Evolutionary conservation across 2,797 vertebrate species (phyloP), one percentile per base, ranked within the genome.

Genomic region (Thunnus albacares): DNA sequence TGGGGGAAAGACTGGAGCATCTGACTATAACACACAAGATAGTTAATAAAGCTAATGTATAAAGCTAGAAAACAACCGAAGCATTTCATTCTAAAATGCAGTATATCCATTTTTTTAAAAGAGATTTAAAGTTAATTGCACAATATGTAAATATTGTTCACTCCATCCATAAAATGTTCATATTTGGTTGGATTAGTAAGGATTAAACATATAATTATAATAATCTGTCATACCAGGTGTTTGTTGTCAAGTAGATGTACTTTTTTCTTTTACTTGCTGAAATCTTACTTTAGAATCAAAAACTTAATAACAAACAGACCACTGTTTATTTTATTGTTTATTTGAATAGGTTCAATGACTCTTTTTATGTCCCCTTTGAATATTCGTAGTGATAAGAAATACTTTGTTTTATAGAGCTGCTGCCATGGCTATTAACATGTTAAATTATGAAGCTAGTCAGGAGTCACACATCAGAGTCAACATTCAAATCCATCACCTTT

Each of bases 21-120:
- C 28, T 30, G 28, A 30, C 3, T 24, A 60, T 14, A 38, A 58
- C 75, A 45, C 11, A 41, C 18, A 45, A 24, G 6, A 49, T 22
- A 11, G 71, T 84, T 71, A 72, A 82, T 75, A 12, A 65, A 11
- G 26, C 2, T 70, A 60, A 66, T 61, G 15, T 71, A 15, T 49
- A n/a, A 60, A 73, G 43, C 10, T 17, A 7, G 6, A 33, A 2
- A 58, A 18, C 10, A 13, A 35, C 15, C 0, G 3, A 17, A 15
- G 15, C 3, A n/a, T 33, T 53, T 30, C 11, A 33, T 26, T 66
- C 35, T 57, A 12, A 76, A 58, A 59, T 38, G n/a, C 9, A 18
- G 6, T 4, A 0, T 3, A 11, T 41, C 26, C 58, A 5, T 18
- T 56, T n/a, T n/a, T 56, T n/a, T 58, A 0, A 62, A 63, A 63